phyloP scores from a whole-genome alignment of 2,113 vertebrate species.

The Lipophrys pholis region DNA sequence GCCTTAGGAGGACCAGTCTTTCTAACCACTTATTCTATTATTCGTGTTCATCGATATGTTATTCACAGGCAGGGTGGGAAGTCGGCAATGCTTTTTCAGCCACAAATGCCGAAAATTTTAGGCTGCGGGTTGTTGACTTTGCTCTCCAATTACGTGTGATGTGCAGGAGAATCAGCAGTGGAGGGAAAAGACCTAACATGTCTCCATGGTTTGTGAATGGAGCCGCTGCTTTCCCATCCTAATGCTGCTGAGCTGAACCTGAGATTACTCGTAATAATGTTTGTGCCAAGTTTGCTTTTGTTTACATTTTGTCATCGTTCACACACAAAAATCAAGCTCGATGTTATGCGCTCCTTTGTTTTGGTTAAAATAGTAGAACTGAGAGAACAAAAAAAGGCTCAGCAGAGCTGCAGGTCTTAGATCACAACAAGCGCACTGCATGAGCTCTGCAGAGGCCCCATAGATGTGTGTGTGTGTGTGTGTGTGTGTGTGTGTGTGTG shows the following conservation, averaged over 20 bases:
- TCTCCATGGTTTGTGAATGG: background rate
- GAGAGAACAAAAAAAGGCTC: slow-evolving; percentile 24
- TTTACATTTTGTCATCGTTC: slow-evolving; percentile 56
- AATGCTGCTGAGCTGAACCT: slow-evolving; percentile 5
- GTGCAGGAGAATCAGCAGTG: background rate
- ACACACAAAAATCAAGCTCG: background rate
- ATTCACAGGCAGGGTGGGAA: slow-evolving; percentile 11
- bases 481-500: background rate
- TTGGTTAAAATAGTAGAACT: slow-evolving; percentile 36
- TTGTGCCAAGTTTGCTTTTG: slow-evolving; percentile 68
- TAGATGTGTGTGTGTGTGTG: slow-evolving; percentile 38
- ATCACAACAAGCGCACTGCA: slow-evolving; percentile 56
- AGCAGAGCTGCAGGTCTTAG: slow-evolving; percentile 30
- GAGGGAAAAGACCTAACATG: background rate
- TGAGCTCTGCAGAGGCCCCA: slow-evolving; percentile 60
- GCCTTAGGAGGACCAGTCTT: slow-evolving; percentile 34
- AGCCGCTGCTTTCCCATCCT: background rate
- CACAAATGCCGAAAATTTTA: slow-evolving; percentile 8
- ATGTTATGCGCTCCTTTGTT: slow-evolving; percentile 23
- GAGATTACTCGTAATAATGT: slow-evolving; percentile 34
- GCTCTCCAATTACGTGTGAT: background rate
- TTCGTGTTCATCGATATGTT: slow-evolving; percentile 43
- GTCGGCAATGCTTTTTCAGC: background rate
- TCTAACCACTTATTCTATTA: slow-evolving; percentile 45
- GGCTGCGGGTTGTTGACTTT: background rate